Conservation (phyloP, 2,113 vertebrate species). For the Notiomystis cincta region DNA sequence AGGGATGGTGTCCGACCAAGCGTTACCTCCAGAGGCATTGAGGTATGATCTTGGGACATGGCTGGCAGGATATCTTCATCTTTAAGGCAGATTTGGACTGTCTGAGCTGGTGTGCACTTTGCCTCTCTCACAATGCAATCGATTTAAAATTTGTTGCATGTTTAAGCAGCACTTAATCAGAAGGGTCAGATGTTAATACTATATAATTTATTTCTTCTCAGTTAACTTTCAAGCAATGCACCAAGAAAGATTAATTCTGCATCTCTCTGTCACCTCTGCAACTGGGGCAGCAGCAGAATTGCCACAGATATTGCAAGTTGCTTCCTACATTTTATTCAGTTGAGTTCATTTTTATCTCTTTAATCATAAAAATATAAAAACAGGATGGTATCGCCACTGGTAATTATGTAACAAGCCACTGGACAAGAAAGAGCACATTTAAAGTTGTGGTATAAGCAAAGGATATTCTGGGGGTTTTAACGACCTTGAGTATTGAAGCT, state of each 20-base stretch:
- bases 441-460: slow-evolving; percentile 50
- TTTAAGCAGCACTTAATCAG: slow-evolving; percentile 25
- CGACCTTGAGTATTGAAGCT: slow-evolving; percentile 50
- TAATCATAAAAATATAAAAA: slow-evolving; percentile 71
- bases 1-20: neutral
- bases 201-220: slow-evolving; percentile 20
- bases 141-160: neutral
- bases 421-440: slow-evolving; percentile 67
- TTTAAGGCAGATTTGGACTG: neutral
- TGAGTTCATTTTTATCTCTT: slow-evolving; percentile 60
- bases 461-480: slow-evolving; percentile 58
- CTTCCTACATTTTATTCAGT: slow-evolving; percentile 51
- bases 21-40: fast-evolving
- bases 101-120: neutral
- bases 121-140: fast-evolving
- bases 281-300: neutral
- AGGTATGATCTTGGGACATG: neutral
- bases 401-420: slow-evolving; percentile 61
- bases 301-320: neutral
- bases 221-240: neutral
- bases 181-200: neutral
- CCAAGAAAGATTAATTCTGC: slow-evolving; percentile 21
- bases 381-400: slow-evolving; percentile 41
- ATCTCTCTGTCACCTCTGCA: neutral
- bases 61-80: neutral